Base-by-base conservation (phyloP, 2,113 vertebrate species). In the Cryptotis parvus region DNA sequence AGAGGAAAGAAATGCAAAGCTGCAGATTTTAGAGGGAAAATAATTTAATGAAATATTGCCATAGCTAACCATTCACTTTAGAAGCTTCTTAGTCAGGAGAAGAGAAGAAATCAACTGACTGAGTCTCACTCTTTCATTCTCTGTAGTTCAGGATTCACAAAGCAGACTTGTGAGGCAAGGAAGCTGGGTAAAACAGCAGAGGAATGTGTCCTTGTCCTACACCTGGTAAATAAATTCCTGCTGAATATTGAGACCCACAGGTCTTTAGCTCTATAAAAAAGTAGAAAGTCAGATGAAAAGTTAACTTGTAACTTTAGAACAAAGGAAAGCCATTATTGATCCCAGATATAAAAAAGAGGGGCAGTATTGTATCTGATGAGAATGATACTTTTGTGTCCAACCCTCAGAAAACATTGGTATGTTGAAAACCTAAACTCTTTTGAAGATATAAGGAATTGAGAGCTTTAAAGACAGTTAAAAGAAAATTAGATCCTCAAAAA, bases 1-100 rank as follows among this genome's bases (percentile, higher is more conserved):
- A 37, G 74, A 79, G 31, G 82, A 91, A 66, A 43, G 63, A 66
- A 80, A 85, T 65, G n/a, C 18, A 39, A 61, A 76, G 33, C 49
- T 69, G 55, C 18, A 86, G 63, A 77, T 35, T 79, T 45, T 33
- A 16, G 65, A 37, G 6, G 27, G 18, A 66, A 89, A 52, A 0
- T 8, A 63, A 45, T 26, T 4, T 11, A 16, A 35, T 7, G 9
- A 49, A 89, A 41, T 4, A 12, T 3, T 76, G 18, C n/a, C 52
- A 20, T 11, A 15, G 63, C 1, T 29, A 39, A 33, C 18, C 5
- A 55, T 18, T 55, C 68, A 39, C 55, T 24, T 29, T 11, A 61
- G 52, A 26, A 6, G 14, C 31, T 3, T 66, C 81, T 0, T 1
- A 22, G 3, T 20, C 35, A 20, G 0, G 45, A 10, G n/a, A 18